These are phyloP conservation scores for Calcarius lapponicus DNA, from an alignment of 2,797 vertebrate species.

Conservation along the genomic window DNA sequence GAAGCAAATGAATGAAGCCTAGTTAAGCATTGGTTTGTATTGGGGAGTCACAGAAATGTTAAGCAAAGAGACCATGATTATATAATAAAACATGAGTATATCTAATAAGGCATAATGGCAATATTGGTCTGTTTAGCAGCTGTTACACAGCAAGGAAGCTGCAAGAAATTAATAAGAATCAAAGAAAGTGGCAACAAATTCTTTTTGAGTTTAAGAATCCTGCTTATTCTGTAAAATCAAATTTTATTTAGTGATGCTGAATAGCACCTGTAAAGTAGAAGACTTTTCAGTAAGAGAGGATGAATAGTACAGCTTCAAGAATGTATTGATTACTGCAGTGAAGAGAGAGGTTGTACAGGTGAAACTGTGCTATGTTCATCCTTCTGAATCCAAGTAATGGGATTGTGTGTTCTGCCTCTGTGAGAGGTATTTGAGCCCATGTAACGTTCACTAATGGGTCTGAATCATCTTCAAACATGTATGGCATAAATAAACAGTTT, in stretches of 20 bases:
- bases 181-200: background rate
- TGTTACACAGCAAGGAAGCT: background rate
- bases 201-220: background rate
- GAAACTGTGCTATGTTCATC: background rate
- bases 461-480: background rate
- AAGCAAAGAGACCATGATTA: background rate
- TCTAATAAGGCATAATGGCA: background rate
- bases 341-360: background rate
- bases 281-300: background rate
- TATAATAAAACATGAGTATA: background rate
- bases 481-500: background rate
- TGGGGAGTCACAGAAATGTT: background rate
- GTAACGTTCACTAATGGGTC: background rate
- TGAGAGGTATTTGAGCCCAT: background rate
- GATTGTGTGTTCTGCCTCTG: background rate
- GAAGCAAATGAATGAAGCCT: background rate
- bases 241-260: background rate
- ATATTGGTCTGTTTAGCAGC: background rate
- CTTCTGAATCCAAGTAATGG: background rate
- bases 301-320: conserved; percentile 1
- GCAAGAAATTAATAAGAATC: background rate
- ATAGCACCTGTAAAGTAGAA: background rate
- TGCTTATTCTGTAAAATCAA: background rate
- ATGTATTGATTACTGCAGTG: background rate
- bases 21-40: background rate